Percentiles rank a stretch among this genome's conserved stretches.
Conservation (phyloP, 2,113 vertebrate species). For the Nannospalax galili region DNA sequence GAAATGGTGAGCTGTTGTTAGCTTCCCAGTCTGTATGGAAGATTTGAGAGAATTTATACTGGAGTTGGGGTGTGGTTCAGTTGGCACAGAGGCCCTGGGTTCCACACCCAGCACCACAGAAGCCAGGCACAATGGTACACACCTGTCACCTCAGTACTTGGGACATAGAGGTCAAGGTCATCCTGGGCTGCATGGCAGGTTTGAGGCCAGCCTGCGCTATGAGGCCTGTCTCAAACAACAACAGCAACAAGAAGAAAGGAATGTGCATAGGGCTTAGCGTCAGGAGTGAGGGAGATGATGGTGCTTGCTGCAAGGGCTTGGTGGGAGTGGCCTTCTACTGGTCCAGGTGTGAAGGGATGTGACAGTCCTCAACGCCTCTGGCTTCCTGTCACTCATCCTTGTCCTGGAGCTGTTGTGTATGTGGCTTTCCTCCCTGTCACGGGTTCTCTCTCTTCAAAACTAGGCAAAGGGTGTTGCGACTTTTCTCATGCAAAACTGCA, state of each 20-base stretch:
- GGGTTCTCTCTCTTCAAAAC: not conserved
- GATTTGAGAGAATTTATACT: no score
- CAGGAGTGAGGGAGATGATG: not conserved
- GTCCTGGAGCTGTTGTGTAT: not conserved
- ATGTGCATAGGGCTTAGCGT: rapidly evolving
- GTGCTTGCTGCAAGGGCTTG: rapidly evolving
- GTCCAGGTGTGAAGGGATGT: not conserved
- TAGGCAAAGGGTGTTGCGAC: not conserved
- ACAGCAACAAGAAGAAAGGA: no score
- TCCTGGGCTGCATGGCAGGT: not conserved
- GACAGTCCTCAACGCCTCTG: not conserved
- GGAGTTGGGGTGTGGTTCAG: not conserved
- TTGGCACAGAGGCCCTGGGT: not conserved
- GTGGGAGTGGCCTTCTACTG: rapidly evolving
- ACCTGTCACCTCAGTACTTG: not conserved
- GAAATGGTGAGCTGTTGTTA: not conserved
- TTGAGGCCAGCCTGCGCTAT: not conserved
- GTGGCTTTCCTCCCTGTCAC: not conserved
- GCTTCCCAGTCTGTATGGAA: not conserved
- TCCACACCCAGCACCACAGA: not conserved
- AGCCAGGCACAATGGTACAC: not conserved
- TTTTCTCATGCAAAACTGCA: not conserved
- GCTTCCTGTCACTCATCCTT: not conserved
- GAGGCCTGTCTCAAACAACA: not conserved
- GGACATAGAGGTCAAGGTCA: not conserved